Conservation (phyloP, 2,797 vertebrate species). For the Nannoperca australis region DNA sequence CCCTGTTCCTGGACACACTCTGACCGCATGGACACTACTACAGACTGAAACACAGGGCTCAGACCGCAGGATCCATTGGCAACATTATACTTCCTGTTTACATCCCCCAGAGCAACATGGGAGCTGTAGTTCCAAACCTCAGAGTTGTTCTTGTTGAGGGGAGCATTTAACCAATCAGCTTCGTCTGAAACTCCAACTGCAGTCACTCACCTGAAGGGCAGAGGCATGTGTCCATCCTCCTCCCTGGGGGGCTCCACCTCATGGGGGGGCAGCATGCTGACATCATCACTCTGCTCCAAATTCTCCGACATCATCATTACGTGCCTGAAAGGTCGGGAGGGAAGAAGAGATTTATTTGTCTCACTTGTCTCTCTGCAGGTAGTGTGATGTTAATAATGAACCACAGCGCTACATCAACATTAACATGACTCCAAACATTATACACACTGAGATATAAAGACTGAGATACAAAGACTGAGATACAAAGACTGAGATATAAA, state of each 20-base stretch:
- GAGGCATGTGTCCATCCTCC: slow-evolving; percentile 77
- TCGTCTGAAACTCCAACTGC: background rate
- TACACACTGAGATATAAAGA: no score
- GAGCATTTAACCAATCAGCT: no score
- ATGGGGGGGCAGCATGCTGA: slow-evolving; percentile 57
- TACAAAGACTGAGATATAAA: no score
- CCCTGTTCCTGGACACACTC: no score
- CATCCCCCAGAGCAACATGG: background rate
- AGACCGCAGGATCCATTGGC: background rate
- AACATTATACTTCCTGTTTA: background rate
- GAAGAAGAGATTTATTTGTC: no score
- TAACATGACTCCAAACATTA: no score
- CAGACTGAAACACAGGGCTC: no score
- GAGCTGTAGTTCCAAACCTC: background rate
- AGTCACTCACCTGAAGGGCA: slow-evolving; percentile 75
- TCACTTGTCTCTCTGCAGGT: no score
- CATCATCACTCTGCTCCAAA: slow-evolving; percentile 77
- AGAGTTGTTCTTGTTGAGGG: background rate
- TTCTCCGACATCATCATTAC: slow-evolving; percentile 73
- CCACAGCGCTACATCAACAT: no score
- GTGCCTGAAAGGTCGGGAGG: background rate
- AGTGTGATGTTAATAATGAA: no score
- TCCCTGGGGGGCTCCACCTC: slow-evolving; percentile 76
- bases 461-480: no score
- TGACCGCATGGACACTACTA: no score